Evolutionary conservation across 2,888 invertebrate species (phyloP).

Genomic region (Acronicta aceris): DNA sequence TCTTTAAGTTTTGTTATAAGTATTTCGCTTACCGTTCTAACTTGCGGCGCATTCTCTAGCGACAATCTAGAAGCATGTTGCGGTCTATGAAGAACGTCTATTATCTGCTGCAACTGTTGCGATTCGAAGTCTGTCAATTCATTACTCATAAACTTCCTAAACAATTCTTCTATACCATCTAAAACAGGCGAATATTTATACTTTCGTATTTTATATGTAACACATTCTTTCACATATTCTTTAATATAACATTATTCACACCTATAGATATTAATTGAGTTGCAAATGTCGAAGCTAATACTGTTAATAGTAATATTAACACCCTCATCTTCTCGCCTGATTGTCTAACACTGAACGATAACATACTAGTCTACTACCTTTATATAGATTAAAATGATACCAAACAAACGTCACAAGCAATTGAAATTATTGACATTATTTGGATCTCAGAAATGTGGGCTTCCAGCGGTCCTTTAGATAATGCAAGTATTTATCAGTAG

Average conservation of each 20-base stretch:
- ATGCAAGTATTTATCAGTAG: slow-evolving; percentile 7
- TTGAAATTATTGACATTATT: slow-evolving; percentile 58
- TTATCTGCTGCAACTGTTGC: slow-evolving; percentile 65
- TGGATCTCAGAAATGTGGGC: slow-evolving; percentile 58
- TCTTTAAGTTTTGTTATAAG: background rate
- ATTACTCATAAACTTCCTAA: slow-evolving; percentile 70
- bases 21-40: slow-evolving; percentile 67
- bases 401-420: slow-evolving; percentile 42
- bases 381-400: slow-evolving; percentile 61
- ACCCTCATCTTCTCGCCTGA: slow-evolving; percentile 70
- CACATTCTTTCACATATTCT: background rate
- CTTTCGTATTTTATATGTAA: background rate
- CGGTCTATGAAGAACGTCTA: slow-evolving; percentile 72
- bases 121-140: slow-evolving; percentile 68
- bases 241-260: slow-evolving; percentile 47
- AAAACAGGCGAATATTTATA: slow-evolving; percentile 41
- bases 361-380: slow-evolving; percentile 50
- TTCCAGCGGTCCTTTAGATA: slow-evolving; percentile 27
- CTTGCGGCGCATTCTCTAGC: slow-evolving; percentile 51
- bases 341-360: slow-evolving; percentile 60
- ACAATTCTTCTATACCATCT: slow-evolving; percentile 72
- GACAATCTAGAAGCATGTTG: slow-evolving; percentile 57
- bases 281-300: slow-evolving; percentile 65
- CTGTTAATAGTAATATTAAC: slow-evolving; percentile 64
- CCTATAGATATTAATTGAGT: slow-evolving; percentile 70